Conservation (phyloP, 1,140 invertebrate genomes). For the Solenopsis invicta region DNA sequence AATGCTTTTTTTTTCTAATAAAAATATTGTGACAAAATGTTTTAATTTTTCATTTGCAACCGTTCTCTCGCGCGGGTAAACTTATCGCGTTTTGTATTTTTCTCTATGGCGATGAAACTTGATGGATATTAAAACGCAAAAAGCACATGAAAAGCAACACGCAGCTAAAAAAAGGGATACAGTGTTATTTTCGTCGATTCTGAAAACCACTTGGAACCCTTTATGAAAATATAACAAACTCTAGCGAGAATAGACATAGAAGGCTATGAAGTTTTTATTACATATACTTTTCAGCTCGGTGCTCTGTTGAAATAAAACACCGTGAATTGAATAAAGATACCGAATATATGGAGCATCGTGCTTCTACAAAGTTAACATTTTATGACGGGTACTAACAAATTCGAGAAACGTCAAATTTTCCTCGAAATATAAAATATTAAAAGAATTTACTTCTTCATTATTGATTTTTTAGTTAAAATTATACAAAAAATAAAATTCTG, state of each 20-base stretch:
- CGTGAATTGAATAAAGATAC: slow-evolving; percentile 31
- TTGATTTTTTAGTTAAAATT: not conserved
- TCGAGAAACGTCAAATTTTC: not conserved
- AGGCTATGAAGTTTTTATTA: slow-evolving; percentile 7
- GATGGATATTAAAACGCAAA: not conserved
- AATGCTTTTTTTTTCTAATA: not conserved
- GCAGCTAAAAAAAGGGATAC: not conserved
- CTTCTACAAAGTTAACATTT: not conserved
- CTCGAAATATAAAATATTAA: not conserved
- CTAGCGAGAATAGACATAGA: slow-evolving; percentile 12
- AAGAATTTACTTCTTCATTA: not conserved
- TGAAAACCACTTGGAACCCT: slow-evolving; percentile 42
- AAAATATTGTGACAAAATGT: not conserved
- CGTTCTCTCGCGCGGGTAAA: not conserved
- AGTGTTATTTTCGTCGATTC: slow-evolving; percentile 31
- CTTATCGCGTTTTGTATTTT: slow-evolving; percentile 21
- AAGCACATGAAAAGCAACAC: slow-evolving; percentile 11
- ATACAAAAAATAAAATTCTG: not conserved
- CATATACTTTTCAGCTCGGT: slow-evolving; percentile 5
- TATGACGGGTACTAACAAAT: not conserved
- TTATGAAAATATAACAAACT: slow-evolving; percentile 42
- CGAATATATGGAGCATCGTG: not conserved
- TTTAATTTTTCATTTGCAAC: not conserved
- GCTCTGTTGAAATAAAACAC: not conserved
- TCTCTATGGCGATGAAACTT: not conserved